These are phyloP conservation scores for Scomberomorus guttatus DNA, from an alignment of 2,797 vertebrate species.

Conservation along the genomic window DNA sequence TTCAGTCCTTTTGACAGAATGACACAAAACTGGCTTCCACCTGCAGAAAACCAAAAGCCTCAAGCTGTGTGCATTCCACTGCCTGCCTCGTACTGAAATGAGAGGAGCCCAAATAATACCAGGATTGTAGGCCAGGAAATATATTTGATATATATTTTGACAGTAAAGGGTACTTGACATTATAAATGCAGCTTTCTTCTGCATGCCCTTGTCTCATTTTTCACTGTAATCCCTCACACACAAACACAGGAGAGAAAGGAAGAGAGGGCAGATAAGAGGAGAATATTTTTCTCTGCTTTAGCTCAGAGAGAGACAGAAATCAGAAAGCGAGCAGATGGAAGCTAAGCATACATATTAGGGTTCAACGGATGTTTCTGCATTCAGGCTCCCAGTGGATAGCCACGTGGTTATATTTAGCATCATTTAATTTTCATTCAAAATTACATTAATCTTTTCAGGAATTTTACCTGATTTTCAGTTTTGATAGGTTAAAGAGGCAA, in stretches of 20 bases:
- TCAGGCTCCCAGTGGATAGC: not conserved
- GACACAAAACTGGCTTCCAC: constrained; percentile 24
- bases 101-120: constrained; percentile 10
- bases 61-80: not conserved
- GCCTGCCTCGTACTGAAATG: not conserved
- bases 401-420: not conserved
- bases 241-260: constrained; percentile 1
- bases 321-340: not conserved
- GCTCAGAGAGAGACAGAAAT: not conserved
- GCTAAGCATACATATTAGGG: constrained; percentile 7
- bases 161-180: constrained; percentile 13
- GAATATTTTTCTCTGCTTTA: constrained; percentile 5
- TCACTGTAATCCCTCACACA: constrained; percentile 35
- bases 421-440: not conserved
- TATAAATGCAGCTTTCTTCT: constrained; percentile 31
- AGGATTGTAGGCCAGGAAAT: not conserved
- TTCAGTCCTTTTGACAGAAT: constrained; percentile 10
- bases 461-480: too few relatives aligned
- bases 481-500: not conserved
- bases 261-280: constrained; percentile 12
- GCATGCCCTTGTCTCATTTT: constrained; percentile 10
- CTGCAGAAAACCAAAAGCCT: constrained; percentile 16
- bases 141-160: not conserved
- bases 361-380: constrained; percentile 14
- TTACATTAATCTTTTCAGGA: not conserved